phyloP scores from a whole-genome alignment of 2,113 vertebrate species.

The Sebastes schlegelii region DNA sequence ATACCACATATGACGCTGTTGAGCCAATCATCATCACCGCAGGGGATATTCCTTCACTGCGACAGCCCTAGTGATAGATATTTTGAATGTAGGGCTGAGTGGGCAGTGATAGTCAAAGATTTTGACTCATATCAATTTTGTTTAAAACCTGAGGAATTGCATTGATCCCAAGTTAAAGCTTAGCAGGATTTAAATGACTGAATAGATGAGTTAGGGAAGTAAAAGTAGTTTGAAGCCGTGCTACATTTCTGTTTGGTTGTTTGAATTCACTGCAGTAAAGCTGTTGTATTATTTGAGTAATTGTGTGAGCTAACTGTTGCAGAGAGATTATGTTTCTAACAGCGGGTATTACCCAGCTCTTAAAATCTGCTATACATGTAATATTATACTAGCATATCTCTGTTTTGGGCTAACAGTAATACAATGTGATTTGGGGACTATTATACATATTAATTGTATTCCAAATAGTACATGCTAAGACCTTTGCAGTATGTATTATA shows the following conservation, averaged over 20 bases:
- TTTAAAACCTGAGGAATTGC: neutral
- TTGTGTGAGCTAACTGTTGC: slow-evolving; percentile 4
- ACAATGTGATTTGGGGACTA: slow-evolving; percentile 46
- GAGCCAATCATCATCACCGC: no score
- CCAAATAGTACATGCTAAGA: slow-evolving; percentile 50
- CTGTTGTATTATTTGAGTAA: slow-evolving; percentile 3
- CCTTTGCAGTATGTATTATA: slow-evolving; percentile 42
- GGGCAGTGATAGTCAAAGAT: neutral
- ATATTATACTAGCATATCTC: slow-evolving; percentile 44
- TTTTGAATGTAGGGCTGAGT: neutral
- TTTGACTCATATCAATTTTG: neutral
- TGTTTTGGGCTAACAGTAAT: slow-evolving; percentile 17
- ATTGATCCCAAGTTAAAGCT: neutral
- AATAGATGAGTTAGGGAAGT: neutral
- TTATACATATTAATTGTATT: slow-evolving; percentile 50
- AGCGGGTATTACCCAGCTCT: slow-evolving; percentile 4
- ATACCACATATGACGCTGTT: no score
- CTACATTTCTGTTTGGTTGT: neutral
- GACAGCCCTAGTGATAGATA: no score
- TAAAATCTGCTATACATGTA: slow-evolving; percentile 44
- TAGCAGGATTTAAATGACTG: neutral
- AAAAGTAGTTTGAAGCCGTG: neutral
- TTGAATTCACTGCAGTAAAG: neutral
- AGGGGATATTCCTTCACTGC: no score
- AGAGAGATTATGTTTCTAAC: slow-evolving; percentile 26